Percentiles rank a stretch among this genome's conserved stretches.
Conservation (phyloP, 2,797 vertebrate species). For the Sebastes nivosus region DNA sequence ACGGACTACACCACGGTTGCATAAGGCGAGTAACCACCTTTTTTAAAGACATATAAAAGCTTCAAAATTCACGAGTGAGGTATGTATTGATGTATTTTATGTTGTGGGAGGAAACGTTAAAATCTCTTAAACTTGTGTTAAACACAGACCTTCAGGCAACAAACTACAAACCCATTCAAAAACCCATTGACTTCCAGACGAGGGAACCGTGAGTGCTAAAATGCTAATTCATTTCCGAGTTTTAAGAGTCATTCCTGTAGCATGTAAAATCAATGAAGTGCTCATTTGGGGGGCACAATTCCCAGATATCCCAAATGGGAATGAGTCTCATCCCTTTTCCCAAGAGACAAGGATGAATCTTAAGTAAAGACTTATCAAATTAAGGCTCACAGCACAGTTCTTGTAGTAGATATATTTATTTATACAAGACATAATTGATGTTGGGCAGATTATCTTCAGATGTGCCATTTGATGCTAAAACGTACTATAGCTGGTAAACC, state of each 20-base stretch:
- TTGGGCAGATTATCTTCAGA: background rate
- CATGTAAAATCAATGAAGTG: background rate
- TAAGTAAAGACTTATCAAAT: slow-evolving; percentile 2
- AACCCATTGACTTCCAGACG: no score
- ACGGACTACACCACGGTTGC: no score
- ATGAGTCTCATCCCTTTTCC: background rate
- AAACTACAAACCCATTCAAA: no score
- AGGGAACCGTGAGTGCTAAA: no score
- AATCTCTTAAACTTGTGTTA: no score
- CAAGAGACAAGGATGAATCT: background rate
- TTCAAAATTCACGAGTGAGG: no score
- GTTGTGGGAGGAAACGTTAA: no score
- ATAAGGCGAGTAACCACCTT: no score
- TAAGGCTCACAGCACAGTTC: background rate
- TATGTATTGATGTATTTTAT: no score
- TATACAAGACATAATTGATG: background rate
- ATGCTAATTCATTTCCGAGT: no score
- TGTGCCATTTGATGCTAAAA: background rate
- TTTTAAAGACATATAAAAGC: no score
- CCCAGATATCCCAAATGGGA: slow-evolving; percentile 9
- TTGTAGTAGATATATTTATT: background rate
- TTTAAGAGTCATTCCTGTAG: background rate
- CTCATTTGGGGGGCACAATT: background rate
- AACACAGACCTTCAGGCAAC: no score
- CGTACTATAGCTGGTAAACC: background rate